Percentiles rank a stretch among this genome's conserved stretches.
These are phyloP conservation scores for Trachurus trachurus DNA, from an alignment of 2,797 vertebrate genomes.

Conservation along the genomic window DNA sequence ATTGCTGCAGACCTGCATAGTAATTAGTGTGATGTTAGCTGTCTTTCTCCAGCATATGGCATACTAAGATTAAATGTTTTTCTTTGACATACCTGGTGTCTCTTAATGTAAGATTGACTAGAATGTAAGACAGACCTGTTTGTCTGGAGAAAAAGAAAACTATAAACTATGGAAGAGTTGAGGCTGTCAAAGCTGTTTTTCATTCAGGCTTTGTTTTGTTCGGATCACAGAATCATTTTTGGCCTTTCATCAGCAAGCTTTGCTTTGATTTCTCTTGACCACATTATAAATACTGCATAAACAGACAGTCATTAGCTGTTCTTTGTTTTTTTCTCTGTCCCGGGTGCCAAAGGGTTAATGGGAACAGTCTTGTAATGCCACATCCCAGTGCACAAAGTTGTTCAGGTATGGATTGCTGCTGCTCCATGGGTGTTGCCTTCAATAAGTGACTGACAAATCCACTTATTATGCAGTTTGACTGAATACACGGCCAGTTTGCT, in stretches of 20 bases:
- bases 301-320: background rate
- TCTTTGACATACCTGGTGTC: slow-evolving; percentile 53
- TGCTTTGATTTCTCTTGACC: slow-evolving; percentile 6
- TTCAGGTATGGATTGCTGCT: background rate
- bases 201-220: slow-evolving; percentile 16
- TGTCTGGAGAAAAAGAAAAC: slow-evolving; percentile 30
- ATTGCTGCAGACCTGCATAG: slow-evolving; percentile 65
- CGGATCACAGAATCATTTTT: slow-evolving; percentile 3
- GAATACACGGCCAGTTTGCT: background rate
- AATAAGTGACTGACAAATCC: background rate
- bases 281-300: background rate
- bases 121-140: too few relatives aligned
- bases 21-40: slow-evolving; percentile 69
- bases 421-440: background rate
- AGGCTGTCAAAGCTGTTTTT: background rate
- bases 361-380: background rate
- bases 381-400: slow-evolving; percentile 1
- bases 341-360: background rate
- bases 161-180: background rate
- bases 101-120: too few relatives aligned
- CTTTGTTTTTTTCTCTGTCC: background rate
- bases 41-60: slow-evolving; percentile 71
- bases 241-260: slow-evolving; percentile 16
- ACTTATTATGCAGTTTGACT: background rate
- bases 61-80: slow-evolving; percentile 69